Evolutionary conservation across 2,888 invertebrate genomes (phyloP), one percentile per base, ranked within the genome.

Genomic region (Drosophila engyochracea): DNA sequence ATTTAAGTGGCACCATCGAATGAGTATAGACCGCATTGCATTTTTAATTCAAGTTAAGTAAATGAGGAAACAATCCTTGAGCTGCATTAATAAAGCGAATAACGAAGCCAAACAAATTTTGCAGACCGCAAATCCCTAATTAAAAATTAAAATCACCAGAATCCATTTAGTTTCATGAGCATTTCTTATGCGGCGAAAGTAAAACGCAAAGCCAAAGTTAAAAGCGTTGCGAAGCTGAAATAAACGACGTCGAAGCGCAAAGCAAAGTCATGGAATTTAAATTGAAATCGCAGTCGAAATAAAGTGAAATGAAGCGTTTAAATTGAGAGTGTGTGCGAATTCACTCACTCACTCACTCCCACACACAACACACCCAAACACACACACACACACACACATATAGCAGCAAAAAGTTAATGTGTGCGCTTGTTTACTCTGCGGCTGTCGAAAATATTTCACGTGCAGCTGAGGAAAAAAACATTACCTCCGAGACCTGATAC

Each of bases 221-320:
- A 59, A 74, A 78, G 71, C 71, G 65, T 64, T 74, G 54, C 59
- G 53, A 65, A 70, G 81, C 63, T 71, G 70, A 86, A 84, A 72
- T 71, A 74, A 82, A 84, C 82, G 73, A 81, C 70, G 65, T 51
- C 75, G 58, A 74, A 73, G 69, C 61, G 70, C 62, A 68, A 76
- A 61, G 58, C 41, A 82, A 83, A 82, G 77, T 88, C 89, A 74
- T 74, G 83, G 78, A 89, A 90, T 87, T 87, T 82, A 89, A 89
- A 90, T 89, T 90, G 90, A 89, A 89, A 90, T 90, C 90, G 82
- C 85, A 88, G 89, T 85, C 71, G 89, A 90, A 88, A 82, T 89
- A 89, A 90, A 90, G 80, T 89, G 90, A 89, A 89, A 85, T 90
- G 89, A 89, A 87, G 86, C 90, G 84, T 85, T 89, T 81, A 91